A percentile compares a stretch with the other conserved stretches of the same genome.
phyloP scores from a whole-genome alignment of 2,113 vertebrate genomes.

The Parotia lawesii region DNA sequence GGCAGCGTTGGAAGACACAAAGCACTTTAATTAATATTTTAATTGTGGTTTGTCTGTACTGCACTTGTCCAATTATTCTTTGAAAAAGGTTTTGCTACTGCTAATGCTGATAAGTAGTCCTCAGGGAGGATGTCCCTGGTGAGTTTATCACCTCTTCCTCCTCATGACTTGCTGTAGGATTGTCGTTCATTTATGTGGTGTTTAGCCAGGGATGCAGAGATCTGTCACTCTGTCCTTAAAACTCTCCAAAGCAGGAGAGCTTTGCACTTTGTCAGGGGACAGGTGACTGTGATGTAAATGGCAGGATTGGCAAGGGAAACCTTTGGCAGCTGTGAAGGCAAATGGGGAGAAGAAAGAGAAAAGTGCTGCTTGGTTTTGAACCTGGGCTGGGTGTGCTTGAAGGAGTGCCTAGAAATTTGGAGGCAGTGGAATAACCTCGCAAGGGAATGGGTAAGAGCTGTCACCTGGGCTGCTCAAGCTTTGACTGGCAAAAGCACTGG shows the following conservation, averaged over 20 bases:
- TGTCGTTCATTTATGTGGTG: not conserved
- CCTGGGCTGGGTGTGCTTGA: not conserved
- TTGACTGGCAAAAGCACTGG: not conserved
- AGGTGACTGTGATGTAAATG: not conserved
- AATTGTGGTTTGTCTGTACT: not conserved
- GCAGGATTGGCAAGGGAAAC: not conserved
- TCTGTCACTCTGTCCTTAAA: not conserved
- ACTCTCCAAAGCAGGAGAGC: not conserved
- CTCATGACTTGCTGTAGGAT: not conserved
- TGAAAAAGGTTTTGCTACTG: not conserved
- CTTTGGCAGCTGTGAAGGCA: not conserved
- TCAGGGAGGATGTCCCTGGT: not conserved
- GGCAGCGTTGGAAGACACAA: not conserved
- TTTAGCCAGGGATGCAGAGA: not conserved
- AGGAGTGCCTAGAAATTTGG: not conserved
- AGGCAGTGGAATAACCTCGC: not conserved
- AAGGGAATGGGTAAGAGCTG: not conserved
- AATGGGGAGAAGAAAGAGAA: not conserved
- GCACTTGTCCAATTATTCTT: not conserved
- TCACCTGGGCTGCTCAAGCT: not conserved
- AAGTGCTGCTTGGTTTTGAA: not conserved
- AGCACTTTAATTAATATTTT: slow-evolving; percentile 42
- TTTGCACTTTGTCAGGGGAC: not conserved
- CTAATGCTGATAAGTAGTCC: slow-evolving; percentile 13
- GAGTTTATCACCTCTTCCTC: not conserved